phyloP scores from a whole-genome alignment of 2,113 vertebrate species.

The Thunnus thynnus region DNA sequence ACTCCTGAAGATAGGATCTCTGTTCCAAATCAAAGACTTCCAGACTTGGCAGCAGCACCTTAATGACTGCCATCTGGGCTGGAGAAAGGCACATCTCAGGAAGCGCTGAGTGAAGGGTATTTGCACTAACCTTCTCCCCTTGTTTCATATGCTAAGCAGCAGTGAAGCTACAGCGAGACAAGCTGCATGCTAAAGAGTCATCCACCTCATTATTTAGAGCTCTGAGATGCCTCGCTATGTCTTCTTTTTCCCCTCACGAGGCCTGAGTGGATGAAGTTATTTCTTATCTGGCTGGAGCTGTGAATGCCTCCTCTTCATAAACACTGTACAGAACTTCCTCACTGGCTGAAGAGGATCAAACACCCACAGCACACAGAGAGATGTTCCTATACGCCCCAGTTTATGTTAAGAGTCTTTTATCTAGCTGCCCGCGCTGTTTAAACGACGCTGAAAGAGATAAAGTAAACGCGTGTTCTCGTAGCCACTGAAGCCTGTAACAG shows the following conservation, averaged over 20 bases:
- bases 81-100: slow-evolving; percentile 53
- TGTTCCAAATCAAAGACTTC: slow-evolving; percentile 82
- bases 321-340: slow-evolving; percentile 5
- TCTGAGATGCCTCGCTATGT: not conserved
- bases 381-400: not conserved
- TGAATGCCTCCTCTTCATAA: not conserved
- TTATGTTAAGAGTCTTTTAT: slow-evolving; percentile 37
- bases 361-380: no score
- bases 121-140: slow-evolving; percentile 53
- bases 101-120: slow-evolving; percentile 52
- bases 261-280: not conserved
- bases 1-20: slow-evolving; percentile 67
- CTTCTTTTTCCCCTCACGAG: not conserved
- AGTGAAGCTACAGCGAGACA: slow-evolving; percentile 2
- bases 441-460: slow-evolving; percentile 28
- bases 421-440: slow-evolving; percentile 30
- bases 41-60: slow-evolving; percentile 74
- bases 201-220: slow-evolving; percentile 23
- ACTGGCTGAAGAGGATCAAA: not conserved
- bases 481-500: slow-evolving; percentile 48
- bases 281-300: slow-evolving; percentile 22
- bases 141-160: slow-evolving; percentile 64
- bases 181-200: slow-evolving; percentile 39
- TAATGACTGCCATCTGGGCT: slow-evolving; percentile 79
- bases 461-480: slow-evolving; percentile 37